Conservation (phyloP, 2,888 invertebrate genomes). For the Cantharis rufa region DNA sequence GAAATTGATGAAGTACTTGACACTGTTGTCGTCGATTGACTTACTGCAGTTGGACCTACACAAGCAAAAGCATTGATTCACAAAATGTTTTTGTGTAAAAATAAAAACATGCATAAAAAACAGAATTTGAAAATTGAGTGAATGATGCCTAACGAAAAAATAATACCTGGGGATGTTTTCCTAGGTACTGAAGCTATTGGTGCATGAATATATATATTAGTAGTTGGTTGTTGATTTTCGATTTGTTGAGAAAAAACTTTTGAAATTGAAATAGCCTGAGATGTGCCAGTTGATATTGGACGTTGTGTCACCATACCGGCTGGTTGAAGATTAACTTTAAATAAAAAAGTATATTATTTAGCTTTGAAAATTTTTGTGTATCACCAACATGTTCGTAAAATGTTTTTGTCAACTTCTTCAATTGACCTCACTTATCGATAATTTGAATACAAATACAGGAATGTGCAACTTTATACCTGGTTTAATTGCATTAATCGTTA, state of each 20-base stretch:
- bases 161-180: constrained; percentile 52
- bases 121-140: neutral
- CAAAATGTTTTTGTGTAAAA: neutral
- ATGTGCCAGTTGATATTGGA: constrained; percentile 45
- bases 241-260: constrained; percentile 50
- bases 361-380: neutral
- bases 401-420: neutral
- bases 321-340: constrained; percentile 47
- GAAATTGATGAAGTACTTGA: constrained; percentile 45
- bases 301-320: constrained; percentile 51
- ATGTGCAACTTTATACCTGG: neutral
- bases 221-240: constrained; percentile 43
- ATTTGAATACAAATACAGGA: neutral
- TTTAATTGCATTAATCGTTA: neutral
- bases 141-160: constrained; percentile 15
- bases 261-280: constrained; percentile 53
- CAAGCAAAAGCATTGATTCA: neutral
- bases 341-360: constrained; percentile 5
- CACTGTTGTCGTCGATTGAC: constrained; percentile 41
- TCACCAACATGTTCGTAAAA: neutral
- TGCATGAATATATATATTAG: constrained; percentile 53
- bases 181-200: constrained; percentile 45
- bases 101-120: neutral
- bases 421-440: neutral
- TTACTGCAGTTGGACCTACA: constrained; percentile 44